Percentiles rank a stretch among this genome's conserved stretches.
Evolutionary conservation across 2,113 vertebrate genomes (phyloP).

Genomic region (Hoplias malabaricus): DNA sequence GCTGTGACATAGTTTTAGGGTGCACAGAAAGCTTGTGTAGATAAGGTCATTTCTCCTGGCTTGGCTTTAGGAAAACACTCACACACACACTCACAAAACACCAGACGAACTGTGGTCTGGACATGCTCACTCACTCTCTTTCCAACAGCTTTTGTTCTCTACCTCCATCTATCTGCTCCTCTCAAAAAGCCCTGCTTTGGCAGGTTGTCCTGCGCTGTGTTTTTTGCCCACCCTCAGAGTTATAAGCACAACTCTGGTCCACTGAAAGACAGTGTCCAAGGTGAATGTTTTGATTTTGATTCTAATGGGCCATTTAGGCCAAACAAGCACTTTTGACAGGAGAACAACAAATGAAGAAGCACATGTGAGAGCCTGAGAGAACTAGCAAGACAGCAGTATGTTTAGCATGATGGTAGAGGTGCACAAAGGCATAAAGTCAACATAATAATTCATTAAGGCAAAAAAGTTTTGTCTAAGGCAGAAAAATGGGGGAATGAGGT

Average conservation of each 20-base stretch:
- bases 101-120: slow-evolving; percentile 1
- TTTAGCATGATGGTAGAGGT: neutral
- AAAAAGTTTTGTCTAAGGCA: too few species aligned
- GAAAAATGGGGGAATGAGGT: too few species aligned
- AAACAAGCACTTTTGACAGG: slow-evolving; percentile 6
- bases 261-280: neutral
- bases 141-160: neutral
- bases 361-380: neutral
- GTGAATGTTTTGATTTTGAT: neutral
- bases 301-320: neutral
- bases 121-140: slow-evolving; percentile 2
- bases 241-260: slow-evolving; percentile 2
- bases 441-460: too few species aligned
- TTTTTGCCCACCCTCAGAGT: slow-evolving; percentile 11
- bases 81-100: slow-evolving; percentile 2
- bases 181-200: slow-evolving; percentile 18
- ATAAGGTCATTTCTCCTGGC: slow-evolving; percentile 45
- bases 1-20: slow-evolving; percentile 7
- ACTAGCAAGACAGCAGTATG: neutral
- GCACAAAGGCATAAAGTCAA: neutral
- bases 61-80: slow-evolving; percentile 31
- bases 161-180: neutral
- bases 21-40: slow-evolving; percentile 4
- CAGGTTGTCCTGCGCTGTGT: neutral
- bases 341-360: neutral